A percentile compares a stretch with the other conserved stretches of the same genome.
Evolutionary conservation across 2,797 vertebrate species (phyloP).

Genomic region (Otolemur crassicaudatus): DNA sequence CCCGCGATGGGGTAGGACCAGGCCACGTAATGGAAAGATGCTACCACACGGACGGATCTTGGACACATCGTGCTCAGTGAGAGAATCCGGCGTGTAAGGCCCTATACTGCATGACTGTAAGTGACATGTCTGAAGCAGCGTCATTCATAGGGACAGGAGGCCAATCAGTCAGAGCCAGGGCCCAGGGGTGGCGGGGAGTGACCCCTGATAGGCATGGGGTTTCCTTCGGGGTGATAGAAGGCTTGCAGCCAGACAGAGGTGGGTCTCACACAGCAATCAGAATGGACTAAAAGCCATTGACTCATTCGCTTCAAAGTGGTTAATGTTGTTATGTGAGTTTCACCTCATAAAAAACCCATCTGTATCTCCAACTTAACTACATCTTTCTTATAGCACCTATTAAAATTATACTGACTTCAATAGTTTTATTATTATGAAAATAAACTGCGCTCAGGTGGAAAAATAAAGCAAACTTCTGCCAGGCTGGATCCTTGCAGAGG

Average conservation of each 20-base stretch:
- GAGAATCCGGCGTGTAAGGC: not conserved
- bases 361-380: not conserved
- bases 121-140: no score
- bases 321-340: not conserved
- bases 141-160: not conserved
- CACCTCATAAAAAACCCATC: not conserved
- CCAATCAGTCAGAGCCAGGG: accelerated
- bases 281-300: not conserved
- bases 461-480: not conserved
- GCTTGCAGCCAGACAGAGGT: not conserved
- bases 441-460: not conserved
- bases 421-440: slow-evolving; percentile 5
- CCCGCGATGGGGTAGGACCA: accelerated
- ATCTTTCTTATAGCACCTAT: not conserved
- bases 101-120: accelerated
- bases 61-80: no score
- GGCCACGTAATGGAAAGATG: not conserved
- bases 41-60: accelerated
- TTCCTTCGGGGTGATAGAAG: not conserved
- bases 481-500: not conserved
- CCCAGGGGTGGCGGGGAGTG: accelerated
- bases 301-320: not conserved
- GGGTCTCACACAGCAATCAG: accelerated
- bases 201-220: accelerated
- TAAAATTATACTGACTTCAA: not conserved